phyloP scores from a whole-genome alignment of 2,888 invertebrate genomes.

The Pharmacophagus antenor region DNA sequence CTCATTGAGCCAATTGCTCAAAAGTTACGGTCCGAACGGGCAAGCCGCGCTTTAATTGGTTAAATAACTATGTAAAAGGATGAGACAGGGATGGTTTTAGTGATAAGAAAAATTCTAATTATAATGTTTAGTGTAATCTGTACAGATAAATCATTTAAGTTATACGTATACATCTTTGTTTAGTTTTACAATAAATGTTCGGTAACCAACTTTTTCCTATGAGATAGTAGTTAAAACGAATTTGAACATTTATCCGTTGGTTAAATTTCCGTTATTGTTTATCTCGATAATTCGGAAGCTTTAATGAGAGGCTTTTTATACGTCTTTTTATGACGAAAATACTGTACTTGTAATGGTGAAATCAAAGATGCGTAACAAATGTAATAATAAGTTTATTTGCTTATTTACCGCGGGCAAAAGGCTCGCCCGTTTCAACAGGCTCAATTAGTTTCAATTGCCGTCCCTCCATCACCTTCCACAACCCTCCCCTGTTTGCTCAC shows the following conservation, averaged over 20 bases:
- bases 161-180: background rate
- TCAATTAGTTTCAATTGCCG: constrained; percentile 73
- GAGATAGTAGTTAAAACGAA: too few species aligned
- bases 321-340: too few species aligned
- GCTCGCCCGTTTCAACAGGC: constrained; percentile 54
- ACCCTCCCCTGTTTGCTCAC: constrained; percentile 57
- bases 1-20: constrained; percentile 70
- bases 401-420: constrained; percentile 10
- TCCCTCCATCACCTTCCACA: constrained; percentile 68
- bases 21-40: constrained; percentile 65
- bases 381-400: constrained; percentile 22
- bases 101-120: constrained; percentile 26
- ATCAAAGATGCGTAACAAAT: background rate
- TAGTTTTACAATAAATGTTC: background rate
- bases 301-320: too few species aligned
- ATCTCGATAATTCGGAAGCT: too few species aligned
- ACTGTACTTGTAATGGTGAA: background rate
- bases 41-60: constrained; percentile 67
- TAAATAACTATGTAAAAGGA: constrained; percentile 66
- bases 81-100: constrained; percentile 49
- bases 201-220: too few species aligned
- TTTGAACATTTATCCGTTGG: too few species aligned
- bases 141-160: background rate
- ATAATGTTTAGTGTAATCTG: background rate
- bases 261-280: too few species aligned